These are phyloP conservation scores for Hermatobates lingyangjiaoensis DNA, from an alignment of 1,140 invertebrate species.

Conservation along the genomic window DNA sequence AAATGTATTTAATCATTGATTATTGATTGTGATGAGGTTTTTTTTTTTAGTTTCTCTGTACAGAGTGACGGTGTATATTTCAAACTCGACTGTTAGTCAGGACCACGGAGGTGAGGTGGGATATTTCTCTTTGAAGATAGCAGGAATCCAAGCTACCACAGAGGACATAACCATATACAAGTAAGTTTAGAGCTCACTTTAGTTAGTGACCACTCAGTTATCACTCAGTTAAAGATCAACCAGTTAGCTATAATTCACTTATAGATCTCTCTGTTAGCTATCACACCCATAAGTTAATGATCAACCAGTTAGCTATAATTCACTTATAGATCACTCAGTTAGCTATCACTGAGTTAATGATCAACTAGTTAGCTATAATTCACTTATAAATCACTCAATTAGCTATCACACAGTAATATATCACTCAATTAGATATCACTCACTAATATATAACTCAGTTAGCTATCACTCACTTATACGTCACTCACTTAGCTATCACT, in stretches of 20 bases:
- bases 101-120: constrained; percentile 61
- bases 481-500: neutral
- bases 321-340: neutral
- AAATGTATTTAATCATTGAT: neutral
- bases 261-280: neutral
- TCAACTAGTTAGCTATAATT: neutral
- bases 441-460: neutral
- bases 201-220: neutral
- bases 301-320: neutral
- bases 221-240: neutral
- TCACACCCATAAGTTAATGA: neutral
- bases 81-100: constrained; percentile 45
- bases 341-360: neutral
- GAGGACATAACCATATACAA: constrained; percentile 15
- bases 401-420: neutral
- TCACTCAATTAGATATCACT: neutral
- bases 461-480: neutral
- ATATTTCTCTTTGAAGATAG: constrained; percentile 40
- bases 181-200: constrained; percentile 10
- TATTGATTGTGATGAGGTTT: neutral
- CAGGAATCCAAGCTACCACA: constrained; percentile 37
- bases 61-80: constrained; percentile 47
- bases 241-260: neutral
- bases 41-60: constrained; percentile 47
- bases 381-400: neutral